phyloP scores from a whole-genome alignment of 2,888 invertebrate species.

The Platycnemis pennipes region DNA sequence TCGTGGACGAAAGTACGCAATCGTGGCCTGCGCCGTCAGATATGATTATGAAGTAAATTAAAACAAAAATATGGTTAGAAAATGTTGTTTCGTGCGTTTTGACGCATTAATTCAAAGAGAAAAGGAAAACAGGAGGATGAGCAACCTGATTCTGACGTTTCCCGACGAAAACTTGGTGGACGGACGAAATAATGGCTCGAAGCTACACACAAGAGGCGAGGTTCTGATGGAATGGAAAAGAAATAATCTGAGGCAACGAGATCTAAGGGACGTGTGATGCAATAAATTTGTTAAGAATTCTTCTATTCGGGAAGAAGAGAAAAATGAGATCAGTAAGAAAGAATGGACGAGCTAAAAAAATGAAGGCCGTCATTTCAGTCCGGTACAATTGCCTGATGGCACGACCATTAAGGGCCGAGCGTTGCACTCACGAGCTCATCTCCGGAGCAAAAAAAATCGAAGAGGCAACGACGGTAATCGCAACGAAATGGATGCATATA shows the following conservation, averaged over 20 bases:
- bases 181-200: background rate
- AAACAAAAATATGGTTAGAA: too few species aligned
- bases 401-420: background rate
- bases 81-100: too few species aligned
- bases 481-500: background rate
- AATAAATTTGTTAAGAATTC: background rate
- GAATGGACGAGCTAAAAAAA: background rate
- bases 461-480: background rate
- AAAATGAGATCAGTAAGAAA: background rate
- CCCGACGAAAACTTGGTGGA: background rate
- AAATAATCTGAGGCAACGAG: background rate
- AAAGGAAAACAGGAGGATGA: too few species aligned
- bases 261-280: background rate
- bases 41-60: too few species aligned
- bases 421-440: background rate
- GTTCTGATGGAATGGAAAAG: background rate
- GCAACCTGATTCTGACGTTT: background rate
- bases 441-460: background rate
- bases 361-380: background rate
- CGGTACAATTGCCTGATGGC: background rate
- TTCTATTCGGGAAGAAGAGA: background rate
- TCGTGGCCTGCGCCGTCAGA: too few species aligned
- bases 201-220: background rate
- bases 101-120: too few species aligned
- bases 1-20: too few species aligned